Percentiles rank a stretch among this genome's conserved stretches.
Conservation (phyloP, 2,797 vertebrate genomes). For the Chiloscyllium punctatum region DNA sequence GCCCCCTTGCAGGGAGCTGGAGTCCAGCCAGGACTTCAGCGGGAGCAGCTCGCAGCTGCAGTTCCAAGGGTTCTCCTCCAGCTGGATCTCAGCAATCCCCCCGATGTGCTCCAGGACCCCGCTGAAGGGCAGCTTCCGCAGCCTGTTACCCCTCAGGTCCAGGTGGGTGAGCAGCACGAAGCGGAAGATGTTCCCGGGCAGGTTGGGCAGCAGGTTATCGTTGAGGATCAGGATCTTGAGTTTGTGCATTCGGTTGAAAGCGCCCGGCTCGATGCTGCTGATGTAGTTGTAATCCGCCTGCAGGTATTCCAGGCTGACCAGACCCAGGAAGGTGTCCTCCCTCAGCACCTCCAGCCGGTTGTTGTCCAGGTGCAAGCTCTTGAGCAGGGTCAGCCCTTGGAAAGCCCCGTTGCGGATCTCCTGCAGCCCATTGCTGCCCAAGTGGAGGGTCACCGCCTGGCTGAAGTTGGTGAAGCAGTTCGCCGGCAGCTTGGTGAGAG, state of each 20-base stretch:
- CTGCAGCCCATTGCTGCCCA: constrained; percentile 93
- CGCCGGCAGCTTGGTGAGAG: constrained; percentile 77
- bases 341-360: constrained; percentile 90
- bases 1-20: constrained; percentile 89
- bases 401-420: constrained; percentile 86
- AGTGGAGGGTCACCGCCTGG: constrained; percentile 87
- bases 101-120: constrained; percentile 94
- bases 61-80: constrained; percentile 98
- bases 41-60: constrained; percentile 93
- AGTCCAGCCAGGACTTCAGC: constrained; percentile 93
- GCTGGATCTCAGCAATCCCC: constrained; percentile 96
- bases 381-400: constrained; percentile 81
- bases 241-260: constrained; percentile 91
- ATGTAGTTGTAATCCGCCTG: constrained; percentile 98
- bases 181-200: constrained; percentile 94
- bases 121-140: constrained; percentile 89
- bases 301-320: constrained; percentile 93
- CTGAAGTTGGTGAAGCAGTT: constrained; percentile 93
- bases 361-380: constrained; percentile 91
- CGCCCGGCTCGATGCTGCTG: constrained; percentile 81
- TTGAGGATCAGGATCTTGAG: constrained; percentile 96
- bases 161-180: constrained; percentile 94
- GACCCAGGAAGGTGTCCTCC: constrained; percentile 85
- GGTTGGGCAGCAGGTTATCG: constrained; percentile 86
- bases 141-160: constrained; percentile 88